Base-by-base conservation (phyloP, 2,113 vertebrate genomes). In the Bubo scandiacus region DNA sequence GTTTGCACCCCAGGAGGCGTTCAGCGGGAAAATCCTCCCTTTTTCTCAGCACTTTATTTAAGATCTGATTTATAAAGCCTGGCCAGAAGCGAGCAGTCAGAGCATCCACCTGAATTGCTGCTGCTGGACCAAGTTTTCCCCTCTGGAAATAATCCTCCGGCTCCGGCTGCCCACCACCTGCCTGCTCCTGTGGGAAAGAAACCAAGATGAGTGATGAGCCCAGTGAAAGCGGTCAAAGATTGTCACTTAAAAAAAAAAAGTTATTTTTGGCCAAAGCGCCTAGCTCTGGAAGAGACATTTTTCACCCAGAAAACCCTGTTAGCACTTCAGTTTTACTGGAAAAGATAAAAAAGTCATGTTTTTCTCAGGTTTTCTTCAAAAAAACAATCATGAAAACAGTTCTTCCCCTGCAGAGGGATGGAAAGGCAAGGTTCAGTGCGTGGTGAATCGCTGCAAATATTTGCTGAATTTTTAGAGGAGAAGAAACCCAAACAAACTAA, bases 21-120 rank as follows among this genome's bases (percentile, higher is more conserved):
- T 65, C 65, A 51, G 63, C 6, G 65, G 70, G 43, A 77, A 95
- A 88, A 88, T 34, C 40, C 51, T 78, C 61, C 30, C 74, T 29
- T 45, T 70, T 86, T 40, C 83, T 90, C 66, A 75, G 47, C 11
- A 36, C 38, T 81, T 49, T 62, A 49, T 68, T 86, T 47, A 88
- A 90, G 51, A 81, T 38, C 47, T 87, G 55, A 90, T 86, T 91
- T 83, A 83, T 17, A 88, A 90, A 91, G 59, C 45, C 67, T 15
- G 29, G 40, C 17, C 47, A 91, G 75, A 86, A 95, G 59, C 1
- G 13, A 95, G 67, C 52, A 90, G 58, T 59, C 8, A 3, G 78
- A 94, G 71, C 63, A 70, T 73, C 67, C 83, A 91, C 82, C 36
- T 83, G 81, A 57, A 70, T 9, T 81, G 74, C 43, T 87, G 72